Evolutionary conservation across 2,797 vertebrate genomes (phyloP).

Genomic region (Yasuhikotakia modesta): DNA sequence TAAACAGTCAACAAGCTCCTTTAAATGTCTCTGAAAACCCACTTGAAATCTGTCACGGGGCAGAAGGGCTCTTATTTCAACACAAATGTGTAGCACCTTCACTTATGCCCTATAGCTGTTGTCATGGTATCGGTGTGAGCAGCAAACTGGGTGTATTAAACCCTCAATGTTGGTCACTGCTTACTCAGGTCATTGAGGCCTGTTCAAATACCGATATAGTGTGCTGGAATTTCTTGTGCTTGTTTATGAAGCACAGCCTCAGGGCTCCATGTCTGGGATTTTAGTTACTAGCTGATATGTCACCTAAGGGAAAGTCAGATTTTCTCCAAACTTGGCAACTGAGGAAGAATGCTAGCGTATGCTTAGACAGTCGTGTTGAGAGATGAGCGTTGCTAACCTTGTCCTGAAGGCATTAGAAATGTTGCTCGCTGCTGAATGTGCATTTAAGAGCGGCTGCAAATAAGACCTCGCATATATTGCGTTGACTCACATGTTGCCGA

Average conservation of each 20-base stretch:
- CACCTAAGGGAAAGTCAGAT: neutral
- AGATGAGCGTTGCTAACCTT: too few relatives aligned
- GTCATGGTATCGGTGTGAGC: slow-evolving; percentile 44
- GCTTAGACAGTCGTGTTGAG: too few relatives aligned
- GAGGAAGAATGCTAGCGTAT: neutral
- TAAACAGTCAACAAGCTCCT: slow-evolving; percentile 16
- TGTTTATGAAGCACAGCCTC: slow-evolving; percentile 20
- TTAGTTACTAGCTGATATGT: slow-evolving; percentile 15
- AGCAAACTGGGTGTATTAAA: slow-evolving; percentile 11
- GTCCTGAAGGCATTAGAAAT: too few relatives aligned
- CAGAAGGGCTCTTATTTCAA: slow-evolving; percentile 61
- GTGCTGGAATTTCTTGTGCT: slow-evolving; percentile 23
- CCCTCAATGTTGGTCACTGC: neutral
- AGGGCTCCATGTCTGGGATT: slow-evolving; percentile 5
- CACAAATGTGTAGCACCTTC: slow-evolving; percentile 17
- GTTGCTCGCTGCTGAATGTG: too few relatives aligned
- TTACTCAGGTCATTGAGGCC: slow-evolving; percentile 4
- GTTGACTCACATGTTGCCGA: too few relatives aligned
- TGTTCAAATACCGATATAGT: slow-evolving; percentile 25
- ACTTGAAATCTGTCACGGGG: slow-evolving; percentile 48
- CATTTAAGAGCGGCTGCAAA: too few relatives aligned
- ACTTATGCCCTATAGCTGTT: slow-evolving; percentile 42
- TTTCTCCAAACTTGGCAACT: too few relatives aligned
- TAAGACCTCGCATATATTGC: too few relatives aligned
- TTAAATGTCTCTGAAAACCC: slow-evolving; percentile 33